Base-by-base conservation (phyloP, 2,113 vertebrate genomes). In the Setophaga petechia region DNA sequence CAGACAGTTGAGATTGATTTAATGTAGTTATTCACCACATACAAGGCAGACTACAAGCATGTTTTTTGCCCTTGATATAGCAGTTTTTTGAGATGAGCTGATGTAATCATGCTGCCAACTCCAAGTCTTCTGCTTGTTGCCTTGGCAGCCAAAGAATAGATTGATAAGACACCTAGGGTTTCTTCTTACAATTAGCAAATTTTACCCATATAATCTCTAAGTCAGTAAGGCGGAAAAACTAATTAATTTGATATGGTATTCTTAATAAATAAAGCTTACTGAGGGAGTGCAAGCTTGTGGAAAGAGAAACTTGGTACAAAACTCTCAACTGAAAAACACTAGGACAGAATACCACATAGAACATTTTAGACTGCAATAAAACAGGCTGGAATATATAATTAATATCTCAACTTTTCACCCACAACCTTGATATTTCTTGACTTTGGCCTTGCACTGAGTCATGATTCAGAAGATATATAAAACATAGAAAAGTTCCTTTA, bases 1-100 rank as follows among this genome's bases (percentile, higher is more conserved):
- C 92, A 39, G 95, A 89, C 85, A 94, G 87, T 25, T 87, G 63
- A 87, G 77, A 91, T 88, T 94, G 92, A 94, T 84, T 91, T 94
- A 89, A 63, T 78, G 30, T 37, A 82, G 63, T 95, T 94, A 83
- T 94, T 94, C 69, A 67, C 49, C 63, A 76, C 35, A 58, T 51
- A 68, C 31, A 80, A 74, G 87, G 46, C 69, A 72, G 63, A 79
- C 91, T 92, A 84, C 73, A 94, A 87, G 51, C 37, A 69, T 31
- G 63, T 89, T 93, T 96, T 93, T 96, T 87, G 10, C 11, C n/a
- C 43, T 87, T 90, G 55, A 66, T 92, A 67, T 63, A 77, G 62
- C 27, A 66, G 4, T 0, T 62, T 75, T 93, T 94, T 91, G 1
- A 85, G 83, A 90, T 21, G 33, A 89, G 23, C 46, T 43, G 20